Evolutionary conservation across 2,113 vertebrate species (phyloP), one percentile per base, ranked within the genome.

Genomic region (Eretmochelys imbricata): DNA sequence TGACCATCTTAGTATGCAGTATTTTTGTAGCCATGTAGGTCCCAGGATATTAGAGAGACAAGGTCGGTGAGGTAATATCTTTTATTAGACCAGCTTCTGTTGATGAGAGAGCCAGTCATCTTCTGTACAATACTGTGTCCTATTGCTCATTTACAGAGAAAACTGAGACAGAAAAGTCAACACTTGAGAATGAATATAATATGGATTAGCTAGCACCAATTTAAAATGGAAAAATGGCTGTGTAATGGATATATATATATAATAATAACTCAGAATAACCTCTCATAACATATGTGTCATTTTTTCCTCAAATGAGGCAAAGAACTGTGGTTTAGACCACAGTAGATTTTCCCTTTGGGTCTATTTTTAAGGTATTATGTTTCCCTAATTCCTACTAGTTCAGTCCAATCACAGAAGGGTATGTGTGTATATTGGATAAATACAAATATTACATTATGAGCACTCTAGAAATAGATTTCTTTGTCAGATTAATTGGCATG

Each of bases 231-330:
- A 85, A 93, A 95, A 95, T 78, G 10, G 89, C 49, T 22, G 76
- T 38, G 78, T 81, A 89, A 91, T 85, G 25, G 87, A 55, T 93
- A 80, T 54, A 5, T 54, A 5, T 82, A 84, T 57, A 72, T 55
- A 24, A 35, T 20, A 92, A 80, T 31, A 87, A 38, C 46, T 92
- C 35, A 95, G 65, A 95, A 94, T 69, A 95, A 80, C 35, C 24
- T 98, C 55, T 92, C 1, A 46, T 76, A 82, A 91, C 35, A 24
- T 38, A 38, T 88, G 62, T 92, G n/a, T 53, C 25, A 95, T 95
- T 95, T 95, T 76, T 96, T 91, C 75, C 55, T 90, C 46, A 94
- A 96, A 92, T 92, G 59, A 94, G 35, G 53, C 49, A 90, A 96
- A 97, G 89, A 85, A 3, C 49, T 91, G 51, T 82, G 38, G 31